A percentile compares a stretch with the other conserved stretches of the same genome.
Conservation (phyloP, 1,140 invertebrate species). For the Trachymyrmex cornetzi region DNA sequence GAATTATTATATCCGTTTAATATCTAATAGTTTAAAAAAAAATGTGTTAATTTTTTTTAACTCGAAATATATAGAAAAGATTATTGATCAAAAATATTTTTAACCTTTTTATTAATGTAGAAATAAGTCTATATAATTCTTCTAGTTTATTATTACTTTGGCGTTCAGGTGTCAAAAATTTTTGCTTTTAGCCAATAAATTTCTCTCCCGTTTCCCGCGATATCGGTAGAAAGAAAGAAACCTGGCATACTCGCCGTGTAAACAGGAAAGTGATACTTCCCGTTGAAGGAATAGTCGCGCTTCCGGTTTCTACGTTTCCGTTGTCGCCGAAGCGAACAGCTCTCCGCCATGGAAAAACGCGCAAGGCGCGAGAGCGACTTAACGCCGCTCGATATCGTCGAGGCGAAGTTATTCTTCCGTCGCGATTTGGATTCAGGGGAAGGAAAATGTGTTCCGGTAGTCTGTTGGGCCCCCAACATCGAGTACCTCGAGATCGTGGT, state of each 20-base stretch:
- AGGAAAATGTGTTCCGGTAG: background rate
- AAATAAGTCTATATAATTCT: background rate
- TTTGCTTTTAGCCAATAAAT: conserved; percentile 16
- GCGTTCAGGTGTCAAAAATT: conserved; percentile 1
- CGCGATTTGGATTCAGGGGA: conserved; percentile 12
- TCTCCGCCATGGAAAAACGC: conserved; percentile 38
- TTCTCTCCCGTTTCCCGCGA: conserved; percentile 25
- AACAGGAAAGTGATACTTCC: conserved; percentile 67
- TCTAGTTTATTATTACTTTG: background rate
- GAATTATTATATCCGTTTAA: too few relatives aligned
- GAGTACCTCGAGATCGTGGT: background rate
- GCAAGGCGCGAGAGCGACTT: conserved; percentile 42
- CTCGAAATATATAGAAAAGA: background rate
- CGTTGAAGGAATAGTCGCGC: conserved; percentile 45
- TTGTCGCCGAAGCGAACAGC: conserved; percentile 8
- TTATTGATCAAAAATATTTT: background rate
- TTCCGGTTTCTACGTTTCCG: conserved; percentile 58
- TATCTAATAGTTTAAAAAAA: too few relatives aligned
- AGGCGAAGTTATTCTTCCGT: conserved; percentile 46
- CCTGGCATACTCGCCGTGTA: conserved; percentile 53
- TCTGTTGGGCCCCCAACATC: background rate
- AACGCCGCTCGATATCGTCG: conserved; percentile 45
- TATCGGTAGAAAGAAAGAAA: conserved; percentile 36
- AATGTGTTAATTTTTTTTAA: background rate
- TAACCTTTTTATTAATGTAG: background rate